These are phyloP conservation scores for Mus caroli DNA, from an alignment of 2,797 vertebrate genomes.

Conservation along the genomic window DNA sequence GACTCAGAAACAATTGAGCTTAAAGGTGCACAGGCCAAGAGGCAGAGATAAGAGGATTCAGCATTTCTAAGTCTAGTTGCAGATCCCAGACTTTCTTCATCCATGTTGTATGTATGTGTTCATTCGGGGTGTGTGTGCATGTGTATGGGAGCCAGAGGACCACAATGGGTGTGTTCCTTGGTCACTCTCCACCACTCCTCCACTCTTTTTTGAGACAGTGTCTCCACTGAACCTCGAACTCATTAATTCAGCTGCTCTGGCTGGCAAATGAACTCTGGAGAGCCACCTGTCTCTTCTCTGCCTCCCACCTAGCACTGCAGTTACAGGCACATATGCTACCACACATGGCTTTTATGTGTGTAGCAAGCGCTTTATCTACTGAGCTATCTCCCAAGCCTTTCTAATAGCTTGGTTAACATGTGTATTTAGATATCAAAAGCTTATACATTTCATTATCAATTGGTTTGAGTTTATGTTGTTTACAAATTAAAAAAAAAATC, in stretches of 20 bases:
- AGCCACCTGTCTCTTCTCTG: not conserved
- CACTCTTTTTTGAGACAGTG: not conserved
- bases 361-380: not conserved
- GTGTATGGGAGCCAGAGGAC: not conserved
- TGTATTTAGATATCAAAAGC: slow-evolving; percentile 31
- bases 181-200: not conserved
- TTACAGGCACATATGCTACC: not conserved
- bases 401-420: not conserved
- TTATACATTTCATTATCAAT: not conserved
- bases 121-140: not conserved
- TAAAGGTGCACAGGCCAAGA: not conserved
- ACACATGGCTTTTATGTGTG: not conserved
- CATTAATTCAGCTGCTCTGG: not conserved
- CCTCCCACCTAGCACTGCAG: not conserved
- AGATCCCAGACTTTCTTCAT: not conserved
- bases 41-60: not conserved
- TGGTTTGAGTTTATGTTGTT: slow-evolving; percentile 21
- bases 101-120: not conserved
- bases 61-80: not conserved
- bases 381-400: not conserved
- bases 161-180: not conserved
- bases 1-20: not conserved
- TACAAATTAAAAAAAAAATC: not conserved
- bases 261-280: not conserved
- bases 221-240: not conserved